These are phyloP conservation scores for Arnoldichthys spilopterus DNA, from an alignment of 2,797 vertebrate genomes.

Conservation along the genomic window DNA sequence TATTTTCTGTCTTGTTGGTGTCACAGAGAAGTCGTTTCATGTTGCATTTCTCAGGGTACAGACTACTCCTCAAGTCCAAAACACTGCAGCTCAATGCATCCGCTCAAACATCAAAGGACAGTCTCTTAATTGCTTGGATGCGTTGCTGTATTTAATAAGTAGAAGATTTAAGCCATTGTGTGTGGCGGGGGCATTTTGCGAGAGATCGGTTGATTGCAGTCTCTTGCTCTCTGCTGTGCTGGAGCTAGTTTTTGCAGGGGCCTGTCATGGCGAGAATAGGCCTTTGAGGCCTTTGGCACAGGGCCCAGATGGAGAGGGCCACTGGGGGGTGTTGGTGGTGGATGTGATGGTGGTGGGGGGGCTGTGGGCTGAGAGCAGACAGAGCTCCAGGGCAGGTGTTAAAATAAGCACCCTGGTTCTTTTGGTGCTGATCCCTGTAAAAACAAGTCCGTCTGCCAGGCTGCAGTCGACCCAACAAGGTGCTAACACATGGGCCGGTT, in stretches of 20 bases:
- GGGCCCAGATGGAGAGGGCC: slow-evolving; percentile 79
- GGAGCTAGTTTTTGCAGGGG: slow-evolving; percentile 69
- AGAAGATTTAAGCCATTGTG: slow-evolving; percentile 52
- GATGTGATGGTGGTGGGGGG: slow-evolving; percentile 63
- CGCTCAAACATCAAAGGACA: slow-evolving; percentile 45
- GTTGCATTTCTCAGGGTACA: background rate
- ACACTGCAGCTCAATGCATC: slow-evolving; percentile 12
- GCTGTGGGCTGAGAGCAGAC: slow-evolving; percentile 75
- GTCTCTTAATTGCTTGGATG: slow-evolving; percentile 47
- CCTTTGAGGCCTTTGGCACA: slow-evolving; percentile 76
- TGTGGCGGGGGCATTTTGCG: slow-evolving; percentile 46
- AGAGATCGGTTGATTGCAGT: slow-evolving; percentile 51
- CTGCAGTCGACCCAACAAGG: slow-evolving; percentile 75
- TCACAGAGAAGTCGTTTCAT: background rate
- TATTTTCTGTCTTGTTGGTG: background rate
- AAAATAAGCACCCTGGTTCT: slow-evolving; percentile 81
- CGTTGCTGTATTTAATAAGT: slow-evolving; percentile 45
- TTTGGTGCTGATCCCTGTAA: slow-evolving; percentile 79
- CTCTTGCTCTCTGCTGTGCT: slow-evolving; percentile 61
- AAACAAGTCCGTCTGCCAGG: slow-evolving; percentile 82
- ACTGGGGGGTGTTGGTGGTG: slow-evolving; percentile 65
- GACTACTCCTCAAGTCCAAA: background rate
- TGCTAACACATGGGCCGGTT: slow-evolving; percentile 72
- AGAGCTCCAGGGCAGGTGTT: slow-evolving; percentile 82
- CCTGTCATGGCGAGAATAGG: slow-evolving; percentile 69